A percentile compares a stretch with the other conserved stretches of the same genome.
These are phyloP conservation scores for Erpetoichthys calabaricus DNA, from an alignment of 2,797 vertebrate species.

Conservation along the genomic window DNA sequence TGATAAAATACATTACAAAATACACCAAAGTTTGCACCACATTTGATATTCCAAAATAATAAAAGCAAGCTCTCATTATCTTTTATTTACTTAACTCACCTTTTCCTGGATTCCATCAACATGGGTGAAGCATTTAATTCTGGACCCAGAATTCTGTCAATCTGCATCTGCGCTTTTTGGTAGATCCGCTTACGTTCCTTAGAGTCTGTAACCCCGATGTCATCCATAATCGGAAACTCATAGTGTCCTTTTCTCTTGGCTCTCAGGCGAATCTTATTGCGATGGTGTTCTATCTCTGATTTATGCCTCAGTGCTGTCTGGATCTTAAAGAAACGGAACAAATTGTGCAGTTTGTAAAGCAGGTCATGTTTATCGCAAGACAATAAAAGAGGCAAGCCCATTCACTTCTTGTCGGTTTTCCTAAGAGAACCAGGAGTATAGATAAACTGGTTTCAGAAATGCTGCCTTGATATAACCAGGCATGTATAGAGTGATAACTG, in stretches of 20 bases:
- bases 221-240: slow-evolving; percentile 89
- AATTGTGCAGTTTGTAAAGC: background rate
- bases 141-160: slow-evolving; percentile 85
- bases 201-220: slow-evolving; percentile 74
- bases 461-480: no score
- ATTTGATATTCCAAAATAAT: no score
- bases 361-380: no score
- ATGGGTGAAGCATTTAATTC: slow-evolving; percentile 58
- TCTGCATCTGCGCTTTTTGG: slow-evolving; percentile 85
- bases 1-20: no score
- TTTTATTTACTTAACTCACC: slow-evolving; percentile 36
- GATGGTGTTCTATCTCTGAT: slow-evolving; percentile 90
- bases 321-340: slow-evolving; percentile 46
- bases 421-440: background rate
- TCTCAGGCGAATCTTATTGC: slow-evolving; percentile 87
- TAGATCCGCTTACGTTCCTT: slow-evolving; percentile 81
- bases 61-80: no score
- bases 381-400: no score
- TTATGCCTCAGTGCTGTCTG: slow-evolving; percentile 90
- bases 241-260: slow-evolving; percentile 90
- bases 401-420: no score
- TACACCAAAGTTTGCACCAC: no score
- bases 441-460: background rate
- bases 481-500: no score
- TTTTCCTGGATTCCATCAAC: slow-evolving; percentile 71